Evolutionary conservation across 1,140 invertebrate species (phyloP), one percentile per base, ranked within the genome.

Genomic region (Propsilocerus akamusi): DNA sequence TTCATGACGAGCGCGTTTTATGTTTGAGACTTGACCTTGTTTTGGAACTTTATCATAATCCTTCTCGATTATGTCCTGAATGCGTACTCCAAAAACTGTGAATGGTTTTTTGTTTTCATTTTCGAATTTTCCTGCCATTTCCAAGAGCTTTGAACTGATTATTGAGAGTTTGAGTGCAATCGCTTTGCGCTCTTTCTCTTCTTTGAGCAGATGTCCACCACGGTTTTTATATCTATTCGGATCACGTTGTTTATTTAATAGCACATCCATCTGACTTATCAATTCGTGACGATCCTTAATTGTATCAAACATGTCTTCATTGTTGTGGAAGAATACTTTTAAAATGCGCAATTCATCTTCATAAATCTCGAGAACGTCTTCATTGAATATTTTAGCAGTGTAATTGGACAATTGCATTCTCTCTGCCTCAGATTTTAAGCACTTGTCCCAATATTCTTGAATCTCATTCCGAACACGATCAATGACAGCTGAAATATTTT

Each of bases 211-310:
- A 54, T 84, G 79, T 0, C 87, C 86, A 6, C 86, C 86, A 37
- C 88, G 73, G 66, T 91, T 89, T 51, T 86, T 78, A 58, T 82
- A 88, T 3, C 88, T 72, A 53, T 81, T 78, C 0, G 85, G 83
- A 59, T 87, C 81, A 22, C 74, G 74, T 1, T 79, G 78, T 55
- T 79, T 78, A 48, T 72, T 71, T 52, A 85, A 78, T 7, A 88
- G 58, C 22, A 83, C 76, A 23, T 72, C 70, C 72, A 81, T 77
- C 57, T 81, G 75, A 7, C 70, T 60, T 74, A 78, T 83, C 0
- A 84, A 59, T 23, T 74, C 65, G 34, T 76, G 68, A 17, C 76
- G 72, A 37, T 77, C 72, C 4, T 72, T 59, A 8, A 85, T 64
- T n/a, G 81, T 55, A 23, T 79, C 70, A 54, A 76, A 80, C 17